phyloP scores from a whole-genome alignment of 2,797 vertebrate genomes.

The Otolemur crassicaudatus region DNA sequence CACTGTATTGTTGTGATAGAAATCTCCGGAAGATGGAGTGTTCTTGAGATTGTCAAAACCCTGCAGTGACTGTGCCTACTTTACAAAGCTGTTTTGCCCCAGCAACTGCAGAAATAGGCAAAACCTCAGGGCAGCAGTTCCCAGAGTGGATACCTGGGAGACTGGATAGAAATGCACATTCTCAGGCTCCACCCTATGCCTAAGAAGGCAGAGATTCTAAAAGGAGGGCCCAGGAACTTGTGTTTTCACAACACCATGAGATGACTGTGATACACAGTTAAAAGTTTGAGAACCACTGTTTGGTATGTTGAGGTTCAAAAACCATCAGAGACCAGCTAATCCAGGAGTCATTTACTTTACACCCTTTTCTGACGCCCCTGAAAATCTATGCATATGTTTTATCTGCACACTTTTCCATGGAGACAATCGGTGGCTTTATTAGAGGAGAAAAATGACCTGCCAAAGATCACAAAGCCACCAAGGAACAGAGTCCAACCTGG shows the following conservation, averaged over 20 bases:
- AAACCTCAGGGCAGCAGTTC: not conserved
- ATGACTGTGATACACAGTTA: not conserved
- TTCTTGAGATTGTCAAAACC: not conserved
- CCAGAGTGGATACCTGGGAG: not conserved
- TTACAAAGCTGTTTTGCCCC: not conserved
- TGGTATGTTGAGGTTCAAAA: not conserved
- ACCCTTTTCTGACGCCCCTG: not conserved
- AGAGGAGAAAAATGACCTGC: not conserved
- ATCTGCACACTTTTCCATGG: not conserved
- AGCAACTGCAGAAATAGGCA: not conserved
- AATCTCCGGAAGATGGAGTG: conserved; percentile 7
- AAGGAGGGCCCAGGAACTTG: not conserved
- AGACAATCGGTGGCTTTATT: not conserved
- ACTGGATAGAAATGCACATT: not conserved
- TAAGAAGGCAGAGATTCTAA: not conserved
- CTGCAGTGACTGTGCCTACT: rapidly evolving
- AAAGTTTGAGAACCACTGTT: not conserved
- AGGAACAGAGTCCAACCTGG: not conserved
- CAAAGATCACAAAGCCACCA: not conserved
- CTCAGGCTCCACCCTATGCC: not conserved
- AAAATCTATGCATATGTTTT: not conserved
- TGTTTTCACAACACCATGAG: not conserved
- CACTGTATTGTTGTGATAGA: not conserved
- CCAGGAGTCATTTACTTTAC: not conserved
- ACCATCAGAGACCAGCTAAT: not conserved